A percentile compares a stretch with the other conserved stretches of the same genome.
Evolutionary conservation across 2,888 invertebrate genomes (phyloP).

Genomic region (Dryomyza anilis): DNA sequence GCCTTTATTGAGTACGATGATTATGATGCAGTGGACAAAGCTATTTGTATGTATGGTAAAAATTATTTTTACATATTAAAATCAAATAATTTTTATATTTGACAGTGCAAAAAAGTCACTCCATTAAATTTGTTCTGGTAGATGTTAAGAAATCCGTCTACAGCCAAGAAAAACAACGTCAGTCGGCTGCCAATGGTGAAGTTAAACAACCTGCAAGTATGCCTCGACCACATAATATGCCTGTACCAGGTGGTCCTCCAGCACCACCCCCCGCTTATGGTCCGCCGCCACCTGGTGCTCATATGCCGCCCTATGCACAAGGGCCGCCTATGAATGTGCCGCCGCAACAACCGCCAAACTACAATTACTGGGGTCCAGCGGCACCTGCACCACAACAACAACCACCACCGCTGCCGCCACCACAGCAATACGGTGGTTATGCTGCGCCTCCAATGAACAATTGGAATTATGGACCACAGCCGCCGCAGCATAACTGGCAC

Average conservation of each 20-base stretch:
- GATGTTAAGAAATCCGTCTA: constrained; percentile 93
- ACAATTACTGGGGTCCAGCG: constrained; percentile 51
- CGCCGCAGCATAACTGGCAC: constrained; percentile 27
- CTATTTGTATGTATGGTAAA: constrained; percentile 89
- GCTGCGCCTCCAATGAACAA: constrained; percentile 45
- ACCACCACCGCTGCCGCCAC: constrained; percentile 38
- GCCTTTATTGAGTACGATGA: constrained; percentile 97
- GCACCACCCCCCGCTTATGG: constrained; percentile 59
- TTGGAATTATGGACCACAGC: constrained; percentile 51
- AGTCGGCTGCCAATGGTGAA: constrained; percentile 12
- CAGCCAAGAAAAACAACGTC: constrained; percentile 34
- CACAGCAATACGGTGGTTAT: constrained; percentile 42
- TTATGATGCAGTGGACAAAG: constrained; percentile 95
- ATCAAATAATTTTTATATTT: not conserved
- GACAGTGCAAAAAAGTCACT: constrained; percentile 78
- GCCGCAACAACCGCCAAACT: constrained; percentile 48
- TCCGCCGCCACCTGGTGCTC: constrained; percentile 59
- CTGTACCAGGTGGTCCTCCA: constrained; percentile 49
- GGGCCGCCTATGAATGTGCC: constrained; percentile 45
- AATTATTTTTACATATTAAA: not conserved
- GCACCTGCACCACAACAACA: too few relatives aligned
- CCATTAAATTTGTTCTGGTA: constrained; percentile 80
- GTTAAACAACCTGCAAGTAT: not conserved
- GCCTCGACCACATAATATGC: not conserved
- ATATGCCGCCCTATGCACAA: constrained; percentile 48